A percentile compares a stretch with the other conserved stretches of the same genome.
phyloP scores from a whole-genome alignment of 2,888 invertebrate genomes.

The Odontocolon sp. region DNA sequence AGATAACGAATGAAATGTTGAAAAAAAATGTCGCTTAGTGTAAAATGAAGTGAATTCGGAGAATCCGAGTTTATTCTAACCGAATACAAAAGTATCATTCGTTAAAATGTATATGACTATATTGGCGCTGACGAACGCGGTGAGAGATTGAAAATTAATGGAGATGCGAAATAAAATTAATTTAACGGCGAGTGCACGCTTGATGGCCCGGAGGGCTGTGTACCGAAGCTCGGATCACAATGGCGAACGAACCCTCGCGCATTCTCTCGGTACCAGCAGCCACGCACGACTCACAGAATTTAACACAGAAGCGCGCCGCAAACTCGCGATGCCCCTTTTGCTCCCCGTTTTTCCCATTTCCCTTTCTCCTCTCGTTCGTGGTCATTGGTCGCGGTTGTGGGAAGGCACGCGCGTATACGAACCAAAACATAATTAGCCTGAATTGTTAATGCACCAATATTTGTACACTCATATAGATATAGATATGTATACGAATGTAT shows the following conservation, averaged over 20 bases:
- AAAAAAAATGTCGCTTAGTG: slow-evolving; percentile 73
- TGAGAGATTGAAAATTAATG: slow-evolving; percentile 75
- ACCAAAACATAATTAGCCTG: slow-evolving; percentile 81
- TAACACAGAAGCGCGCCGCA: slow-evolving; percentile 65
- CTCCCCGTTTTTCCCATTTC: slow-evolving; percentile 18
- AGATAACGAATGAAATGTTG: slow-evolving; percentile 72
- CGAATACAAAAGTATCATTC: too few species aligned
- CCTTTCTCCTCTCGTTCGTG: slow-evolving; percentile 41
- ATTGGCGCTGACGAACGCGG: slow-evolving; percentile 38
- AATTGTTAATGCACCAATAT: slow-evolving; percentile 81
- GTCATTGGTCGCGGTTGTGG: slow-evolving; percentile 31
- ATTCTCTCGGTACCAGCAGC: too few species aligned
- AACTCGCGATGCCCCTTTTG: slow-evolving; percentile 65
- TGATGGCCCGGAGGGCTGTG: slow-evolving; percentile 74
- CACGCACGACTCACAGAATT: slow-evolving; percentile 63
- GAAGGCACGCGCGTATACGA: slow-evolving; percentile 66
- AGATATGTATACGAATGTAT: slow-evolving; percentile 16
- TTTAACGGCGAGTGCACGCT: slow-evolving; percentile 77
- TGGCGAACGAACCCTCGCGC: slow-evolving; percentile 76
- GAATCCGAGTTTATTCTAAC: too few species aligned
- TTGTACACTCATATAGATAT: slow-evolving; percentile 73
- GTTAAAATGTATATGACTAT: too few species aligned
- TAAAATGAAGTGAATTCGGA: too few species aligned
- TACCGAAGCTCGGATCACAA: slow-evolving; percentile 79
- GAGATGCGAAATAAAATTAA: slow-evolving; percentile 80